A percentile compares a stretch with the other conserved stretches of the same genome.
These are phyloP conservation scores for Machaerirhynchus nigripectus DNA, from an alignment of 2,113 vertebrate genomes.

Conservation along the genomic window DNA sequence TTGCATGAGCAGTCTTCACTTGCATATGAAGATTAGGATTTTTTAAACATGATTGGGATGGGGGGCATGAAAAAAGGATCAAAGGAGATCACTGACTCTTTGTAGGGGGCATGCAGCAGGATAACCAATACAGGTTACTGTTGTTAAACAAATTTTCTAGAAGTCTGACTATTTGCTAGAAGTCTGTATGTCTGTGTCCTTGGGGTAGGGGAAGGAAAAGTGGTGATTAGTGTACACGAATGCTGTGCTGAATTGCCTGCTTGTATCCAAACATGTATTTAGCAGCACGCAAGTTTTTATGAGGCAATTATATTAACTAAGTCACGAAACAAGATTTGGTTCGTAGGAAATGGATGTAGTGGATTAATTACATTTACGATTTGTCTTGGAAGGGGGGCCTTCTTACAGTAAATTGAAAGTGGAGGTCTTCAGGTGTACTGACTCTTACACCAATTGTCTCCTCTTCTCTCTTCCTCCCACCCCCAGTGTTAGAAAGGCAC, in stretches of 20 bases:
- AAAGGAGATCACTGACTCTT: not conserved
- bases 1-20: not conserved
- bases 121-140: not conserved
- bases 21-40: not conserved
- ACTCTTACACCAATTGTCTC: not conserved
- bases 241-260: not conserved
- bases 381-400: not conserved
- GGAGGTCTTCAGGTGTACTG: not conserved
- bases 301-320: constrained; percentile 36
- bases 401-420: not conserved
- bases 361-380: constrained; percentile 2
- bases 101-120: not conserved
- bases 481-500: not conserved
- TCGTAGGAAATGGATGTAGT: constrained; percentile 3
- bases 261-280: constrained; percentile 37
- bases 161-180: not conserved
- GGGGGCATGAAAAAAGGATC: not conserved
- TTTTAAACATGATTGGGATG: not conserved
- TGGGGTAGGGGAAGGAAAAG: not conserved
- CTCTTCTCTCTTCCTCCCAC: not conserved
- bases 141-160: not conserved
- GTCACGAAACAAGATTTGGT: not conserved
- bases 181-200: not conserved
- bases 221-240: not conserved
- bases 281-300: constrained; percentile 40